Evolutionary conservation across 2,113 vertebrate species (phyloP), one percentile per base, ranked within the genome.

Genomic region (Ophthalmolycus amberensis): DNA sequence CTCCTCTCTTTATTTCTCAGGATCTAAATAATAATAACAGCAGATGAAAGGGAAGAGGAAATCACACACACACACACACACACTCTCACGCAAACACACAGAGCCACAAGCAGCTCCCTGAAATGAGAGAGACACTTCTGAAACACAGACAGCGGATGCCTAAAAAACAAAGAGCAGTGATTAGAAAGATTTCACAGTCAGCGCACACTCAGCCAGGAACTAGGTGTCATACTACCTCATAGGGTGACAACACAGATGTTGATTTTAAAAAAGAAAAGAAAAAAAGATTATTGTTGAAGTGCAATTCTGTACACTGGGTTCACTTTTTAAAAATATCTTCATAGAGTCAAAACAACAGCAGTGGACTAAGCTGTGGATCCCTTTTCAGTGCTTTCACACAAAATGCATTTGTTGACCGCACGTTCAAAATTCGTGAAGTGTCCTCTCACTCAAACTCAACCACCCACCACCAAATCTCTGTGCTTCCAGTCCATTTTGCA

Each of bases 21-120:
- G 46, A 52, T 91, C 87, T 81, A 89, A 88, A 89, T 86, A 84
- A 79, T 77, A 77, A 89, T 87, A 83, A 77, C 86, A 89, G 67
- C 15, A 76, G 75, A 89, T 83, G 56, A 90, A 90, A 90, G 67
- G 37, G n/a, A 62, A 40, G 66, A 34, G 25, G 58, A 81, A 85
- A 74, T 80, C 77, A 63, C 42, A 42, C 74, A 74, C n/a, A 16
- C 38, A 66, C 77, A 62, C 42, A 40, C 73, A 74, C 25, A 63
- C 60, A 22, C 18, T 22, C 60, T 22, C 8, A 20, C 16, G 22
- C 59, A 22, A 18, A 64, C 34, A 27, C 38, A 66, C 46, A 38
- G 6, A 65, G 8, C 29, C 60, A 63, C 60, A 63, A 74, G 71
- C 66, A 74, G 81, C 40, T 74, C 59, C 67, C 60, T 79, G 46